These are phyloP conservation scores for Catocala fraxini DNA, from an alignment of 2,888 invertebrate species.

Conservation along the genomic window DNA sequence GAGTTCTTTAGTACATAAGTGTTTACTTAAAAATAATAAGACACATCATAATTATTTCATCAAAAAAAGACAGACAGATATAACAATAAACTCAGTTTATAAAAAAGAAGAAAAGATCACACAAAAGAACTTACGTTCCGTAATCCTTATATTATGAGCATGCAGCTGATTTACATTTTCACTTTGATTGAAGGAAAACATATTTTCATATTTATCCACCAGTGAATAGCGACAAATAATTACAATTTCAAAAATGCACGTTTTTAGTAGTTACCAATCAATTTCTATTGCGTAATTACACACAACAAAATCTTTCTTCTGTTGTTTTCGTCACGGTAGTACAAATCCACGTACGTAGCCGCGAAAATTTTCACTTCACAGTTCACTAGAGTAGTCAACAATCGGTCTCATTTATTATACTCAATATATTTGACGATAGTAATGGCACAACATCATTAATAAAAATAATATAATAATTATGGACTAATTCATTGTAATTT, in stretches of 20 bases:
- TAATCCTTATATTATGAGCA: constrained; percentile 71
- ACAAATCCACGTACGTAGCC: constrained; percentile 66
- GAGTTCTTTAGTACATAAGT: no score
- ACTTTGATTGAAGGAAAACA: constrained; percentile 70
- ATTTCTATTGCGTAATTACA: constrained; percentile 36
- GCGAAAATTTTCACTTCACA: constrained; percentile 60
- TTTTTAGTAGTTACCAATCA: constrained; percentile 15
- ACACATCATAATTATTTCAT: no score
- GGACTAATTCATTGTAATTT: constrained; percentile 44
- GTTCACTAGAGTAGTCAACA: constrained; percentile 58
- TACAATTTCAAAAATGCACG: constrained; percentile 1
- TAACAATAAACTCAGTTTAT: no score
- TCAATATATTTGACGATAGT: constrained; percentile 22
- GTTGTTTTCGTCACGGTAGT: constrained; percentile 35
- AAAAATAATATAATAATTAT: constrained; percentile 72
- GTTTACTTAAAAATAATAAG: no score
- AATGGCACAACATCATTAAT: constrained; percentile 34
- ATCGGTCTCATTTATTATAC: constrained; percentile 58
- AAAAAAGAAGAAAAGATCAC: background rate
- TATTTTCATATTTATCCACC: constrained; percentile 38
- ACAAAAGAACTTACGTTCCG: constrained; percentile 63
- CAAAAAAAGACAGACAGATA: no score
- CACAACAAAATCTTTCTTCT: constrained; percentile 24
- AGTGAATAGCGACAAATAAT: constrained; percentile 4
- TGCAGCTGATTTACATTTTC: constrained; percentile 68